phyloP scores from a whole-genome alignment of 2,113 vertebrate species.

The Gnathonemus longibarbis region DNA sequence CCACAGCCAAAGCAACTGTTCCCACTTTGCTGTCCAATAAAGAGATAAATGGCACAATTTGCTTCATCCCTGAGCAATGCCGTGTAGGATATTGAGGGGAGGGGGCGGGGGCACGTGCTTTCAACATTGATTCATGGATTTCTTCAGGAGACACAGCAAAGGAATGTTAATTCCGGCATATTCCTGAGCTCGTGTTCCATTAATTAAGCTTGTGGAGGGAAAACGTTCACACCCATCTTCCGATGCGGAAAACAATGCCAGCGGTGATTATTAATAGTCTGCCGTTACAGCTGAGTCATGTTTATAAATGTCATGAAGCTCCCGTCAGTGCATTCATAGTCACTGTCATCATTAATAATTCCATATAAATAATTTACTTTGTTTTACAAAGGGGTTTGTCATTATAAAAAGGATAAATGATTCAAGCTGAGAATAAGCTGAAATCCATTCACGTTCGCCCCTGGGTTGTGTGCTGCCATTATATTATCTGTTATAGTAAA shows the following conservation, averaged over 20 bases:
- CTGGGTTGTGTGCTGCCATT: not conserved
- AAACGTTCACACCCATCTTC: not conserved
- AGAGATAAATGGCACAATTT: constrained; percentile 13
- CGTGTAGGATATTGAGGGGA: not conserved
- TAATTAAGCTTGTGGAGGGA: not conserved
- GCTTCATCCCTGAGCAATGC: constrained; percentile 2
- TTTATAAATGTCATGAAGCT: constrained; percentile 11
- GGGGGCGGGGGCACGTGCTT: not conserved
- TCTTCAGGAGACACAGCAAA: not conserved
- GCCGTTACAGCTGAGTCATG: constrained; percentile 1
- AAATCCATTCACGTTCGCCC: not conserved
- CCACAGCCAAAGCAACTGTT: not conserved
- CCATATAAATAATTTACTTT: not conserved
- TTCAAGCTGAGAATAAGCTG: not conserved
- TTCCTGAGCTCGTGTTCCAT: not conserved
- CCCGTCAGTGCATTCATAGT: not conserved
- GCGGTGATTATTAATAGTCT: not conserved
- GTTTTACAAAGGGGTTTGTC: not conserved
- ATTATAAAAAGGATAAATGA: not conserved
- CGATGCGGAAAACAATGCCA: not conserved
- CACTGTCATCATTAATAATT: constrained; percentile 15
- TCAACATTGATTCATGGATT: not conserved
- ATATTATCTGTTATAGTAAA: not conserved
- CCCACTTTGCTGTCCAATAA: constrained; percentile 10
- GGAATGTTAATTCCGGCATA: constrained; percentile 3